Conservation (phyloP, 2,797 vertebrate genomes). For the Tamandua tetradactyla region DNA sequence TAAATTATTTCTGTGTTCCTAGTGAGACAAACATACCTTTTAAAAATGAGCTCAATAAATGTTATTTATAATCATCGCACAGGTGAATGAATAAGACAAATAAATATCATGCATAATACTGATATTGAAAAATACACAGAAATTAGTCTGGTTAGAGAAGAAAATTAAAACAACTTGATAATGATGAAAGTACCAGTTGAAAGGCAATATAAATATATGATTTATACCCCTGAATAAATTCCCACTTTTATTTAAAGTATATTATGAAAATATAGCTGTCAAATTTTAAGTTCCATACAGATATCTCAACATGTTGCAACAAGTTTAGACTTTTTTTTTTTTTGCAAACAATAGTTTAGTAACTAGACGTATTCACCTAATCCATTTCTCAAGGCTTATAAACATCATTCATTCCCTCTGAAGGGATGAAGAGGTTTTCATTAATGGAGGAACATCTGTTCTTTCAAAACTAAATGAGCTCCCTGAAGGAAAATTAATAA, state of each 20-base stretch:
- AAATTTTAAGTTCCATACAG: not conserved
- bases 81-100: not conserved
- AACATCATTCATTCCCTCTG: constrained; percentile 74
- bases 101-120: not conserved
- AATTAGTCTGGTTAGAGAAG: not conserved
- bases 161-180: not conserved
- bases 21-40: not conserved
- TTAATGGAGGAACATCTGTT: constrained; percentile 82
- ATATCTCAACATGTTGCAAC: constrained; percentile 32
- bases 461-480: constrained; percentile 78
- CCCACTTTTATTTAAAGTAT: not conserved
- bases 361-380: constrained; percentile 54
- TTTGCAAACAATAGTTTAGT: constrained; percentile 52
- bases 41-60: not conserved
- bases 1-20: not conserved
- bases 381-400: constrained; percentile 64
- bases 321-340: constrained; percentile 39
- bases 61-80: not conserved
- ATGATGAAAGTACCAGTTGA: not conserved
- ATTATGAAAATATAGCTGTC: not conserved
- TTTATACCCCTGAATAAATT: not conserved
- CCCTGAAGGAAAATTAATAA: constrained; percentile 82
- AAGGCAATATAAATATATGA: not conserved
- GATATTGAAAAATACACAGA: not conserved
- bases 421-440: constrained; percentile 74